These are phyloP conservation scores for Corella eumyota DNA, from an alignment of 23 tunicate species.

Conservation along the genomic window DNA sequence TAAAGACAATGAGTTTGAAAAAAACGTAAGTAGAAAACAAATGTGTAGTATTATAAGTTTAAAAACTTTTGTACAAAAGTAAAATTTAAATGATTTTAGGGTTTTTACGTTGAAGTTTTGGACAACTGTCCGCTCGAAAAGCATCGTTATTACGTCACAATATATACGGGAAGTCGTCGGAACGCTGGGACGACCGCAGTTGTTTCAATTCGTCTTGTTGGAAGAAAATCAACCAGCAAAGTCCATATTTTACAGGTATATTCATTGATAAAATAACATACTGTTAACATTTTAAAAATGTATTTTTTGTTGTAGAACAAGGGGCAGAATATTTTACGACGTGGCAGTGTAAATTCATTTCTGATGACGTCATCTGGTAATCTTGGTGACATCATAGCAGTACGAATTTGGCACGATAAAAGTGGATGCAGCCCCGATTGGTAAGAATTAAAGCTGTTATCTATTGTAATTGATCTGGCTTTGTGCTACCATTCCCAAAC, in stretches of 20 bases:
- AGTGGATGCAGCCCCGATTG: conserved; percentile 59
- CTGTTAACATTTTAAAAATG: background rate
- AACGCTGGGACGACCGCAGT: conserved; percentile 34
- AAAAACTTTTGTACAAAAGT: too few relatives aligned
- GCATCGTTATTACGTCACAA: conserved; percentile 37
- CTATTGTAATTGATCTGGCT: too few relatives aligned
- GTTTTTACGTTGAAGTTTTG: conserved; percentile 10
- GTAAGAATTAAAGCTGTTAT: too few relatives aligned
- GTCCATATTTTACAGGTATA: conserved; percentile 61
- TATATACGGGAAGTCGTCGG: conserved; percentile 51
- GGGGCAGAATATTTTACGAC: background rate
- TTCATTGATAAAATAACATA: background rate
- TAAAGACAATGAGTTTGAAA: background rate
- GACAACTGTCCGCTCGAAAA: conserved; percentile 27
- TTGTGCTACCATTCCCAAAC: too few relatives aligned
- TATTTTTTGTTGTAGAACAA: background rate
- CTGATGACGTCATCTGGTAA: conserved; percentile 11
- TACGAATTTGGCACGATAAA: conserved; percentile 59
- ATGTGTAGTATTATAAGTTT: too few relatives aligned
- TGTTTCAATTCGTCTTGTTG: conserved; percentile 37
- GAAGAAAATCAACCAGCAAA: conserved; percentile 15
- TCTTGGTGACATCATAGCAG: conserved; percentile 36
- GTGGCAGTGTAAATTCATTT: conserved; percentile 17
- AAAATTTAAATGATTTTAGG: too few relatives aligned
- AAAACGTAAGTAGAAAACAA: background rate